Percentiles rank a stretch among this genome's conserved stretches.
These are phyloP conservation scores for Galemys pyrenaicus DNA, from an alignment of 2,113 vertebrate species.

Conservation along the genomic window DNA sequence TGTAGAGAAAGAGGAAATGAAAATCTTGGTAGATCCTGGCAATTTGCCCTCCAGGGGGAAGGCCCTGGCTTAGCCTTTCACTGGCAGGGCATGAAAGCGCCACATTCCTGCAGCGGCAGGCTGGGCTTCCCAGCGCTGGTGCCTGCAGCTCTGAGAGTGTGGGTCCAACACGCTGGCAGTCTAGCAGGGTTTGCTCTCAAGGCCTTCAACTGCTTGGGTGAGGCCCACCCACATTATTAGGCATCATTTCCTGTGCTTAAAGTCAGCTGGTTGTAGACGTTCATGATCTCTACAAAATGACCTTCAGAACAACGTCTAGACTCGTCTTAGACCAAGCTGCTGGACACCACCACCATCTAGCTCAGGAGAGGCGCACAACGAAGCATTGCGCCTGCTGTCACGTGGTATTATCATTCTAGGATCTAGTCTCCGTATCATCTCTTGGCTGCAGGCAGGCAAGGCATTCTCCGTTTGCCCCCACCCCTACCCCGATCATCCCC, in stretches of 20 bases:
- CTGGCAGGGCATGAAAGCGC: not conserved
- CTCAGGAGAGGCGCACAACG: not conserved
- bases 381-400: not conserved
- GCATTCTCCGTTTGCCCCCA: accelerated
- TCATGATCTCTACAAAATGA: not conserved
- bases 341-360: too few relatives aligned
- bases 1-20: not conserved
- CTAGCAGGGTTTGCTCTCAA: not conserved
- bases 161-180: too few relatives aligned
- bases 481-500: not conserved
- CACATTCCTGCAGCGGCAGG: not conserved
- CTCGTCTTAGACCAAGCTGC: not conserved
- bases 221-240: not conserved
- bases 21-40: not conserved
- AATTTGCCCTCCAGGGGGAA: not conserved
- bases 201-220: not conserved
- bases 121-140: not conserved
- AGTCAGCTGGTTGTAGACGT: not conserved
- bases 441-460: not conserved
- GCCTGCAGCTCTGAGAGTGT: too few relatives aligned
- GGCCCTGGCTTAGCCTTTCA: not conserved
- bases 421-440: not conserved
- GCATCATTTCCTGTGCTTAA: not conserved
- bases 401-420: not conserved
- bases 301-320: not conserved